Conservation (phyloP, 1,140 invertebrate genomes). For the Diorhabda carinulata region DNA sequence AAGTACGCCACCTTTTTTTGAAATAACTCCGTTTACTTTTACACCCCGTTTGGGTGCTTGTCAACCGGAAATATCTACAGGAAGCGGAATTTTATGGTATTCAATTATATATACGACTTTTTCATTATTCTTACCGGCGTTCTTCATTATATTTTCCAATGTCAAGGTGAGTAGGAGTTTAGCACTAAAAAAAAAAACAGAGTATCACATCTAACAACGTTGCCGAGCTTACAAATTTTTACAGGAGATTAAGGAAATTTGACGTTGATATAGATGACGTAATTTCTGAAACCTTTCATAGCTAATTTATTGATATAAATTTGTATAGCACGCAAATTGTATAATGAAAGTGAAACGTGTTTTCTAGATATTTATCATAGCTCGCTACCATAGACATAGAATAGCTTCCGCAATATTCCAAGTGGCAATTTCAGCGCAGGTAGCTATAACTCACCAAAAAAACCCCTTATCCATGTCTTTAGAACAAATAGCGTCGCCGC, state of each 20-base stretch:
- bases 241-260: too few relatives aligned
- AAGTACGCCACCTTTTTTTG: slow-evolving; percentile 48
- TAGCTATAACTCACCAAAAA: slow-evolving; percentile 75
- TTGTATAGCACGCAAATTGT: too few relatives aligned
- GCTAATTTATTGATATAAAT: too few relatives aligned
- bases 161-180: slow-evolving; percentile 51
- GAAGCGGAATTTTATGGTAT: slow-evolving; percentile 57
- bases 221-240: too few relatives aligned
- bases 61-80: slow-evolving; percentile 62
- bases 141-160: slow-evolving; percentile 69
- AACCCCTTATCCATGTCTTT: slow-evolving; percentile 69
- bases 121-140: slow-evolving; percentile 63
- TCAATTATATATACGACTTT: slow-evolving; percentile 60
- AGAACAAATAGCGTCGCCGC: slow-evolving; percentile 51
- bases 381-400: slow-evolving; percentile 73
- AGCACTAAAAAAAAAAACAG: too few relatives aligned
- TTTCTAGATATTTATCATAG: slow-evolving; percentile 67
- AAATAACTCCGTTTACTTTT: slow-evolving; percentile 52
- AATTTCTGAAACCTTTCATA: too few relatives aligned
- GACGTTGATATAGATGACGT: too few relatives aligned
- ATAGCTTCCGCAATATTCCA: slow-evolving; percentile 82
- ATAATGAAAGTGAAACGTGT: too few relatives aligned
- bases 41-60: slow-evolving; percentile 59
- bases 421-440: slow-evolving; percentile 76
- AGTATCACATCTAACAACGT: too few relatives aligned